Percentiles rank a stretch among this genome's conserved stretches.
phyloP scores from a whole-genome alignment of 2,797 vertebrate species.

The Bryconaethiops microstoma region DNA sequence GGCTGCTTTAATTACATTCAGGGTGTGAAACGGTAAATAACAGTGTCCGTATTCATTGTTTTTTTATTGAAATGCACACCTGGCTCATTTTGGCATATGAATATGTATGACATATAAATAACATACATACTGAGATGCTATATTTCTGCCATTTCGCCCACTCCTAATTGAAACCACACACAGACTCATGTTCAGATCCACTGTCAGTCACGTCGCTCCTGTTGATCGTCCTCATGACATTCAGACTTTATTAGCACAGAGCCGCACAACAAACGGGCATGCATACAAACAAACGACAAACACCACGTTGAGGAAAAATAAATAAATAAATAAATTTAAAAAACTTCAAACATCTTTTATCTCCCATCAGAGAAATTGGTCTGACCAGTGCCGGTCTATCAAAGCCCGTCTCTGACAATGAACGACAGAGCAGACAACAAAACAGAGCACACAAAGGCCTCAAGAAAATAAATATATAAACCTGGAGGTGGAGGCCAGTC shows the following conservation, averaged over 20 bases:
- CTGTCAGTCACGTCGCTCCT: neutral
- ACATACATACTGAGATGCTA: too few relatives aligned
- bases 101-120: too few relatives aligned
- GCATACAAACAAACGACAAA: neutral
- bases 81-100: too few relatives aligned
- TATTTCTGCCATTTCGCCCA: too few relatives aligned
- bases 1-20: too few relatives aligned
- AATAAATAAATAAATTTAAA: too few relatives aligned
- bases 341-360: constrained; percentile 37
- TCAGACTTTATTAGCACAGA: constrained; percentile 14
- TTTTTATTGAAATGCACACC: too few relatives aligned
- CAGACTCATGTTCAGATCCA: neutral
- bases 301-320: neutral
- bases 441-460: constrained; percentile 19
- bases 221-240: constrained; percentile 5
- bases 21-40: too few relatives aligned
- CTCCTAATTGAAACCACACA: neutral
- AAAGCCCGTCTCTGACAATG: constrained; percentile 26
- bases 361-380: constrained; percentile 40
- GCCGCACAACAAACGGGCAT: neutral
- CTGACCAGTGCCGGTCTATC: constrained; percentile 17
- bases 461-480: constrained; percentile 27
- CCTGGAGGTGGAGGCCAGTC: constrained; percentile 24
- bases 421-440: constrained; percentile 7
- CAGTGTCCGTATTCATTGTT: too few relatives aligned